Evolutionary conservation across 2,888 invertebrate species (phyloP).

Genomic region (Napeogenes sylphis): DNA sequence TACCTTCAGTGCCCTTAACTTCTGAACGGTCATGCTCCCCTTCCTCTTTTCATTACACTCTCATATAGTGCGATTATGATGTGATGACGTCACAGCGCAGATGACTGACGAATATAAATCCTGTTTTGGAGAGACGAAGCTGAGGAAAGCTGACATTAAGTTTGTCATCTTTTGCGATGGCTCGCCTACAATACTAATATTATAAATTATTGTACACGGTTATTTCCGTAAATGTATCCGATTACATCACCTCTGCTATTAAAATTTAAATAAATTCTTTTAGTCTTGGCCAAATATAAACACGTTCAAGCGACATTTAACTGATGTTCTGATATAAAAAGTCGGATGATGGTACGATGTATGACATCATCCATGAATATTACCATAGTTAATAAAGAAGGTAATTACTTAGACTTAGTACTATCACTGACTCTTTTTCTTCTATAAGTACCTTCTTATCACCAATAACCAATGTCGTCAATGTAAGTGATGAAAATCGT

Average conservation of each 20-base stretch:
- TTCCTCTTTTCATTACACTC: constrained; percentile 11
- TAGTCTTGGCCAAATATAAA: no score
- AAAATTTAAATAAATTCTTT: not conserved
- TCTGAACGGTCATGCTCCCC: constrained; percentile 28
- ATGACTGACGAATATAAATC: constrained; percentile 60
- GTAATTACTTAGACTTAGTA: no score
- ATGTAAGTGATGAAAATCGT: no score
- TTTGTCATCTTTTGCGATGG: constrained; percentile 66
- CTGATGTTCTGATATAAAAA: no score
- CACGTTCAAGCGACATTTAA: no score
- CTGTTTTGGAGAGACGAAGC: constrained; percentile 52
- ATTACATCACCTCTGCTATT: constrained; percentile 4
- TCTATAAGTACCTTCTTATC: no score
- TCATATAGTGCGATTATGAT: constrained; percentile 26
- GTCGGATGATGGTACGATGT: no score
- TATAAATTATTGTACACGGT: not conserved
- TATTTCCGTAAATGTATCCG: constrained; percentile 3
- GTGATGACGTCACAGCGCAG: constrained; percentile 47
- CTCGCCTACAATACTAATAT: constrained; percentile 55
- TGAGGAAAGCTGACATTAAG: constrained; percentile 60
- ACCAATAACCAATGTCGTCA: no score
- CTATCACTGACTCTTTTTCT: no score
- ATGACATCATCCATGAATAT: no score
- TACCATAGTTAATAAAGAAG: not conserved
- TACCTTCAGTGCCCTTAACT: constrained; percentile 34